Evolutionary conservation across 2,113 vertebrate genomes (phyloP), one percentile per base, ranked within the genome.

Genomic region (Narcine bancroftii): DNA sequence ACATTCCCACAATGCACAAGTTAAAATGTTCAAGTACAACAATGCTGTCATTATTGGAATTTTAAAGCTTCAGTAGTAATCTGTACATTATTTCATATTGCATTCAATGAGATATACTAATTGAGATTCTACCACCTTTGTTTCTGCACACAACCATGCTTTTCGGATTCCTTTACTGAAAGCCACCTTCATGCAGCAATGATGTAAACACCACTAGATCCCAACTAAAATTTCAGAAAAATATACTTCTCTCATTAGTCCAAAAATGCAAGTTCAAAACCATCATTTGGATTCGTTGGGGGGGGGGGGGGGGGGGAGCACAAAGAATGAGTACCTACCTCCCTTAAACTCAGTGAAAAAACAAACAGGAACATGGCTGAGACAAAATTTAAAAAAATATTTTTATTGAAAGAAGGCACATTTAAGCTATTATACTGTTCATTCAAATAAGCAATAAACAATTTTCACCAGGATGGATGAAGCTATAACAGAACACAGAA

Each of bases 321-420:
- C 29, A 36, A 39, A 66, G 60, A 91, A 47, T 69, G 39, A 47
- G 89, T 91, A 91, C 89, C 65, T 69, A 45, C 63, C 89, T 69
- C 39, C 39, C 60, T 91, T 69, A 39, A 66, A 66, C 89, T 91
- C 26, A 91, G 26, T 45, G 65, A 42, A 29, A n/a, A 69, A 91
- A 21, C 75, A 10, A 91, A 87, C 81, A 87, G 53, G 17, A 63
- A 60, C 81, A 87, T 56, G 56, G 50, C 81, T 91, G 89, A 69
- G 65, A 91, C 63, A 89, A 3, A 89, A 91, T 45, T 60, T 29
- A 91, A 83, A 91, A 69, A 15, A 10, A 91, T 24, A 91, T 36
- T 69, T n/a, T 47, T 69, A 91, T 91, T 42, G 71, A 91, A 91
- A 47, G 36, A 65, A 89, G 39, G 53, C 6, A 60, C 24, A 33